phyloP scores from a whole-genome alignment of 2,113 vertebrate genomes.

The Gambusia holbrooki region DNA sequence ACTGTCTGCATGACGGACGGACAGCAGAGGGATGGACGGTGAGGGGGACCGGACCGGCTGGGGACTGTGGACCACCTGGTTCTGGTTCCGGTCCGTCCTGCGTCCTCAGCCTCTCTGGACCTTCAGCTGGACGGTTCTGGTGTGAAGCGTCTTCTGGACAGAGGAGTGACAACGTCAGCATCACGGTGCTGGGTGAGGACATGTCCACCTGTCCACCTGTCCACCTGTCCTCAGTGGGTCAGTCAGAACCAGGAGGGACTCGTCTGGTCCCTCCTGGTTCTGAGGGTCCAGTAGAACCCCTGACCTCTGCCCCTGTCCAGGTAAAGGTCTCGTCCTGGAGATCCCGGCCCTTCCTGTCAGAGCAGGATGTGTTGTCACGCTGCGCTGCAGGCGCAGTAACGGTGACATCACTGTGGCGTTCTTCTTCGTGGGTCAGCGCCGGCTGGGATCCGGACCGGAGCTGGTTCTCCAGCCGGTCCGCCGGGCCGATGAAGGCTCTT shows the following conservation, averaged over 20 bases:
- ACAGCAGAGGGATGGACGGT: constrained; percentile 1
- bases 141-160: neutral
- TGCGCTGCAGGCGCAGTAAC: fast-evolving
- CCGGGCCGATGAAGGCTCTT: constrained; percentile 5
- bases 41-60: neutral
- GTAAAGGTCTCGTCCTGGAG: constrained; percentile 8
- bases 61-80: neutral
- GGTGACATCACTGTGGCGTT: neutral
- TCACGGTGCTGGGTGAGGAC: constrained; percentile 9
- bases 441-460: fast-evolving
- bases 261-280: too few species aligned
- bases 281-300: too few species aligned
- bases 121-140: neutral
- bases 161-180: neutral
- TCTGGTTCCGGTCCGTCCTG: neutral
- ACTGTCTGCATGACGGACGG: constrained; percentile 4
- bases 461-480: neutral
- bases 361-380: constrained; percentile 22
- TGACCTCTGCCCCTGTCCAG: neutral
- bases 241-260: too few species aligned
- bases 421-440: neutral
- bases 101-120: neutral
- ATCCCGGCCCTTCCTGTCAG: constrained; percentile 23
- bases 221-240: too few species aligned
- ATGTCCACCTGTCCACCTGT: neutral